Conservation (phyloP, 2,113 vertebrate species). For the Corythoichthys haematopterus region DNA sequence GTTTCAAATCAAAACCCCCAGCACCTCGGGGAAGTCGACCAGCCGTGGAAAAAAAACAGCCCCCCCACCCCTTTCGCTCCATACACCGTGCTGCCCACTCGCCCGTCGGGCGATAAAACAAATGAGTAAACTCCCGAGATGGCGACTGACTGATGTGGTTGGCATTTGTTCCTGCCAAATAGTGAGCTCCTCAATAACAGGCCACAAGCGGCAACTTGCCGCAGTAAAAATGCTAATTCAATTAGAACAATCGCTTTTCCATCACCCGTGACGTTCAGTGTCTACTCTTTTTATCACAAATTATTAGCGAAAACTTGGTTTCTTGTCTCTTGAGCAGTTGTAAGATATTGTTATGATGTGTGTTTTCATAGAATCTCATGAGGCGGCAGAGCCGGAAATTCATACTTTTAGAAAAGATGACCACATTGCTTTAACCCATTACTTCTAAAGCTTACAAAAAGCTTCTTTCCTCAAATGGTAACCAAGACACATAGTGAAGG, state of each 20-base stretch:
- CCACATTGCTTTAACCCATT: background rate
- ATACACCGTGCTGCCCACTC: background rate
- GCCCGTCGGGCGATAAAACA: conserved; percentile 28
- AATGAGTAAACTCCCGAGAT: conserved; percentile 27
- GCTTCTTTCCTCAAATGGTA: background rate
- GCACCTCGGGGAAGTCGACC: conserved; percentile 27
- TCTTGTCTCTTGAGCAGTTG: conserved; percentile 43
- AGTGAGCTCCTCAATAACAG: conserved; percentile 1
- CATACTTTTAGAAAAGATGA: background rate
- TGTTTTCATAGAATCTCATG: conserved; percentile 2
- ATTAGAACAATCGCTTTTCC: conserved; percentile 51
- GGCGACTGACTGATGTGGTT: conserved; percentile 10
- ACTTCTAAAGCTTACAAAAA: background rate
- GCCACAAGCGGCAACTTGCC: background rate
- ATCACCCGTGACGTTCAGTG: conserved; percentile 48
- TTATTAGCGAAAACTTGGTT: conserved; percentile 45
- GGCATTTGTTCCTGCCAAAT: conserved; percentile 2
- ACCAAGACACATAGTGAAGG: no score
- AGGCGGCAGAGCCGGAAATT: background rate
- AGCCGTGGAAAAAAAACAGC: conserved; percentile 7
- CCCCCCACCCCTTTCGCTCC: background rate
- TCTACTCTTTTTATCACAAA: conserved; percentile 40
- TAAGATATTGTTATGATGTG: conserved; percentile 49
- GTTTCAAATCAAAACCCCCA: conserved; percentile 40
- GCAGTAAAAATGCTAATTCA: conserved; percentile 63